Percentiles rank a stretch among this genome's conserved stretches.
These are phyloP conservation scores for Hafferia zeledoni DNA, from an alignment of 2,797 vertebrate genomes.

Conservation along the genomic window DNA sequence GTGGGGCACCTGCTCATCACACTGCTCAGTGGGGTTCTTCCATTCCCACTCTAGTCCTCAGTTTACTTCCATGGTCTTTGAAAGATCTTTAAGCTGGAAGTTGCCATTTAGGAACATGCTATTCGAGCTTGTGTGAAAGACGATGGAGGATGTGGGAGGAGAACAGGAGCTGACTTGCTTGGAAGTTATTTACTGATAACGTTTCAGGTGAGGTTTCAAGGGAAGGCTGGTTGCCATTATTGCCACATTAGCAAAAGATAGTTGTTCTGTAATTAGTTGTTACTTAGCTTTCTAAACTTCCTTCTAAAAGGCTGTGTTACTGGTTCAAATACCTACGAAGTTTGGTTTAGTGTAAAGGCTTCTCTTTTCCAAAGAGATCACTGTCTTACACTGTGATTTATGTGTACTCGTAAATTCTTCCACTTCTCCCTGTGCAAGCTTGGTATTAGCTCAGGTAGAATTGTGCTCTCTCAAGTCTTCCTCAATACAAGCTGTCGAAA, in stretches of 20 bases:
- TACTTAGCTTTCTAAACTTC: background rate
- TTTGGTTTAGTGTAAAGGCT: background rate
- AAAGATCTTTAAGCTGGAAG: background rate
- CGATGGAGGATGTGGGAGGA: background rate
- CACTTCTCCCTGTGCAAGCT: background rate
- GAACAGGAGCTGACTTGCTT: background rate
- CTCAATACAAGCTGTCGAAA: background rate
- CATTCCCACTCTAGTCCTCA: background rate
- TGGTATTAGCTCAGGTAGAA: background rate
- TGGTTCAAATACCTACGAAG: background rate
- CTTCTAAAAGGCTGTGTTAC: background rate
- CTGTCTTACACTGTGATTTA: background rate
- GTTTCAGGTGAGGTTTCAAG: background rate
- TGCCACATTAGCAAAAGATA: background rate
- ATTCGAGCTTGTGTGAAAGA: background rate
- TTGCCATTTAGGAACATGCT: rapidly evolving
- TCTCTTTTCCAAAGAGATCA: background rate
- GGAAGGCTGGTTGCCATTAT: background rate
- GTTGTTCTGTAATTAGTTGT: background rate
- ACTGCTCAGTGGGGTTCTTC: background rate
- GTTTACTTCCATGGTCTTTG: background rate
- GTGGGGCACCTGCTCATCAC: background rate
- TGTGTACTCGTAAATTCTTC: background rate
- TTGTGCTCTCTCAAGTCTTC: conserved; percentile 7
- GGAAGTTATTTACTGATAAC: background rate